Evolutionary conservation across 2,797 vertebrate genomes (phyloP), one percentile per base, ranked within the genome.

Genomic region (Phyllotis vaccarum): DNA sequence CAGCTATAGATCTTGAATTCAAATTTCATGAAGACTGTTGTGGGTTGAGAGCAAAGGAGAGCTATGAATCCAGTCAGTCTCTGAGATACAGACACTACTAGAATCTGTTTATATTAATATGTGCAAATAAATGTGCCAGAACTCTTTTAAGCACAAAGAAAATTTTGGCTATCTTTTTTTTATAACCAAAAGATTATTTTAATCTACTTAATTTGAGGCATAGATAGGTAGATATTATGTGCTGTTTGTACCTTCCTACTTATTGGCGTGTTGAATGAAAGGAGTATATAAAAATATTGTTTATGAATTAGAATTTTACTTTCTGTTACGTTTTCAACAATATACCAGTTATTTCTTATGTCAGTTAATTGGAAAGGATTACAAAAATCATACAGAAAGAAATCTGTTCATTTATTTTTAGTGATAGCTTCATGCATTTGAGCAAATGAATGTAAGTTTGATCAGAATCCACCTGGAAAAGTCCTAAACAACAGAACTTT

Each of bases 361-460:
- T 90, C 40, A 72, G 16, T 76, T 89, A 89, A 37, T 56, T 92
- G 43, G 22, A 4, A 14, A 92, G 68, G 86, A 90, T 86, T 90
- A 21, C 46, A 90, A 96, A 86, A 85, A 46, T 58, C 12, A 37
- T 54, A 14, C 74, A 86, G 60, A 60, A 64, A 75, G 60, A n/a
- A 86, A 52, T 75, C 37, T 27, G 43, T 78, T 95, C 3, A 66
- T 81, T 79, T 90, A 72, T 94, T 89, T 86, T 86, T 78, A 62
- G 3, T 94, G 43, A 81, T 82, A 75, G 12, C 19, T 94, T 34
- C 88, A 34, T 37, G 9, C 81, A 14, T 79, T 22, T 56, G 12
- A 75, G 52, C 52, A 93, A 37, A 74, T 70, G 11, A 82, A 46
- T 83, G 0, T 90, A 90, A 66, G 37, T 76, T 60, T 58, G 19